Percentiles rank a stretch among this genome's conserved stretches.
phyloP scores from a whole-genome alignment of 2,113 vertebrate genomes.

The Neogale vison region DNA sequence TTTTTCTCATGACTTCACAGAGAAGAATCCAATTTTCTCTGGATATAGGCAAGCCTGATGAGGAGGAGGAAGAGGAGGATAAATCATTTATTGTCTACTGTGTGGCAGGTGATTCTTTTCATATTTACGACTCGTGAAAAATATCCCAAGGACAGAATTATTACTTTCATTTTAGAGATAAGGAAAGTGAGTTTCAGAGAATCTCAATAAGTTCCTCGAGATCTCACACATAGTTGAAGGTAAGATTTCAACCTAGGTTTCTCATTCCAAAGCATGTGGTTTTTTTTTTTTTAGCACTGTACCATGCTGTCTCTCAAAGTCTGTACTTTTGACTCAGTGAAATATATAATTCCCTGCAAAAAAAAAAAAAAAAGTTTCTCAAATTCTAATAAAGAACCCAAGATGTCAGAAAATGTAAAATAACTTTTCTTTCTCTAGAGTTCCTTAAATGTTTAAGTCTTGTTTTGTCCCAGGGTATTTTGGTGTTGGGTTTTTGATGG shows the following conservation, averaged over 20 bases:
- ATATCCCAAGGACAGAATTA: not conserved
- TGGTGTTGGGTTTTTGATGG: not conserved
- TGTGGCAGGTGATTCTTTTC: not conserved
- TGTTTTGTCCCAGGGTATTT: conserved; percentile 32
- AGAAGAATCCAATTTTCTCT: not conserved
- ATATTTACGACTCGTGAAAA: not conserved
- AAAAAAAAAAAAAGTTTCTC: not conserved
- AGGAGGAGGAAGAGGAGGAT: not conserved
- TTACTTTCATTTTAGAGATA: conserved; percentile 5
- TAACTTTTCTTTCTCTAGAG: conserved; percentile 27
- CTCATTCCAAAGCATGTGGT: not conserved
- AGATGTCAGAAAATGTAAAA: not conserved
- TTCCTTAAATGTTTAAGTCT: conserved; percentile 41
- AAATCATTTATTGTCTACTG: not conserved
- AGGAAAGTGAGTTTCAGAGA: conserved; percentile 10
- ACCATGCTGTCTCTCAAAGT: not conserved
- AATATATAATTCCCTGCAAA: not conserved
- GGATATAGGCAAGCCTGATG: not conserved
- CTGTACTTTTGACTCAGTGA: not conserved
- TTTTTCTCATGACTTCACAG: not conserved
- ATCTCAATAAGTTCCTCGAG: not conserved
- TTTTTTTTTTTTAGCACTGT: too few relatives aligned
- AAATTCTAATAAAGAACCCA: conserved; percentile 18
- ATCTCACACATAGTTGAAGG: not conserved
- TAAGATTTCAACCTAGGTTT: not conserved